Evolutionary conservation across 2,113 vertebrate species (phyloP).

Genomic region (Hemiscyllium ocellatum): DNA sequence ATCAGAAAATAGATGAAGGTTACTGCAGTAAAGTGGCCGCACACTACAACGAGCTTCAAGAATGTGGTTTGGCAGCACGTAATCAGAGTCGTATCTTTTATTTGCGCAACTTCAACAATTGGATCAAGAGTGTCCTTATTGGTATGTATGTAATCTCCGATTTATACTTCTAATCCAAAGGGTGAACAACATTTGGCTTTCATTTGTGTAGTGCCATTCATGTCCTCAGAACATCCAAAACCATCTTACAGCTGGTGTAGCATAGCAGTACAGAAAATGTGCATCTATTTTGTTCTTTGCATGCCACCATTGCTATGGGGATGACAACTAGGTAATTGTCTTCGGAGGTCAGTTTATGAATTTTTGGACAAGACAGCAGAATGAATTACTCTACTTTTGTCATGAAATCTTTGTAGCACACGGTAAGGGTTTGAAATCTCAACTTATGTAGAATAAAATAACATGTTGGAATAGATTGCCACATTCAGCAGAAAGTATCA

Average conservation of each 20-base stretch:
- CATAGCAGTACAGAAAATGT: background rate
- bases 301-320: background rate
- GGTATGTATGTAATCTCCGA: slow-evolving; percentile 56
- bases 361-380: background rate
- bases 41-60: slow-evolving; percentile 88
- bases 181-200: background rate
- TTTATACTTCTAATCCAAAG: background rate
- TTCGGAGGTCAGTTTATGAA: background rate
- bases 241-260: background rate
- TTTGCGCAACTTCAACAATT: slow-evolving; percentile 97
- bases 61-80: slow-evolving; percentile 76
- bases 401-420: background rate
- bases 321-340: background rate
- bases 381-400: background rate
- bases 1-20: slow-evolving; percentile 54
- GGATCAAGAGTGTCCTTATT: slow-evolving; percentile 93
- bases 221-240: background rate
- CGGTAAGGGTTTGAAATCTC: background rate
- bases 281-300: background rate
- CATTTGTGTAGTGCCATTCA: background rate
- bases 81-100: slow-evolving; percentile 85
- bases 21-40: slow-evolving; percentile 76
- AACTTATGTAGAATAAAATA: background rate
- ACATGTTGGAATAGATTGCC: background rate
- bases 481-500: background rate